Base-by-base conservation (phyloP, 2,888 invertebrate genomes). In the Chrysomela aeneicollis region DNA sequence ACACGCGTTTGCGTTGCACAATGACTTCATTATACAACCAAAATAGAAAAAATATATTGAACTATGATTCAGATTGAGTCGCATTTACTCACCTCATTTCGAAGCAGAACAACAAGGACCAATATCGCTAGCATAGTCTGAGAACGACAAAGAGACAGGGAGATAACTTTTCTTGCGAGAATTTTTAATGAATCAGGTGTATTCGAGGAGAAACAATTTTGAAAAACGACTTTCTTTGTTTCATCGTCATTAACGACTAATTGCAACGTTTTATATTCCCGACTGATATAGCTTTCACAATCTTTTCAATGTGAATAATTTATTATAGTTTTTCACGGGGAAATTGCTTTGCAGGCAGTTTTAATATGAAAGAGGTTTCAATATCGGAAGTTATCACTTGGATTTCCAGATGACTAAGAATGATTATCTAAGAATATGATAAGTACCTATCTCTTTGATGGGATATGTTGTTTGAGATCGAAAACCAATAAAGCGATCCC, bases 171-270 rank as follows among this genome's bases (percentile, higher is more conserved):
- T 62, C 66, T 68, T 68, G 62, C 61, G 70, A 66, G 68, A 67
- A 76, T 77, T 77, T 77, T 77, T 77, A 76, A 77, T 76, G 76
- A 74, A 76, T 74, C 74, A 74, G 72, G 78, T 78, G 80, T 79
- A 79, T 78, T 80, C 79, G 73, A 79, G 79, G 77, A 78, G 80
- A 81, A 81, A 80, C 81, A 82, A 82, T 82, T 82, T 82, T 82
- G 82, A 82, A 82, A 82, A 82, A 82, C 82, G 82, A 81, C 80
- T 78, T 81, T 81, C 81, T 82, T 82, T 82, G 82, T 82, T 80
- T 79, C 74, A 76, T 71, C 73, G 75, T 81, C 81, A 81, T 82
- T 82, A 82, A 76, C 71, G 78, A 78, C 81, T 82, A 82, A 82
- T 82, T 82, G 82, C 81, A 76, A 78, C 81, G 74, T 81, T 82